A percentile compares a stretch with the other conserved stretches of the same genome.
These are phyloP conservation scores for Kryptolebias ocellatus DNA, from an alignment of 2,797 vertebrate species.

Conservation along the genomic window DNA sequence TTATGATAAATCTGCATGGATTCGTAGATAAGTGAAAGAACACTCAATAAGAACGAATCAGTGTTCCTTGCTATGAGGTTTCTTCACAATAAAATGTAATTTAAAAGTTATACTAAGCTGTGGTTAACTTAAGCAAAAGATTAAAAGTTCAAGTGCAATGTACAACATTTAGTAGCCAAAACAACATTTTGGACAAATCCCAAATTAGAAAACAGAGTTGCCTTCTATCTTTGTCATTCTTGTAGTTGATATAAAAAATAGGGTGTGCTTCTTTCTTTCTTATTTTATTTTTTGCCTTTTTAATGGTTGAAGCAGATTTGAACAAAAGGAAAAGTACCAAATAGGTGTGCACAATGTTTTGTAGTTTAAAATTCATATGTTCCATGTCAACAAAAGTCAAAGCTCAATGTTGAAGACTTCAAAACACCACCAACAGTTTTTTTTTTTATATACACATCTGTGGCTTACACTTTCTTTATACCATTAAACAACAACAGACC, in stretches of 20 bases:
- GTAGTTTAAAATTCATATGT: too few species aligned
- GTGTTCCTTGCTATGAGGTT: background rate
- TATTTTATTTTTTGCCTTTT: background rate
- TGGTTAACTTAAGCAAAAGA: background rate
- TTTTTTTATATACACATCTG: background rate
- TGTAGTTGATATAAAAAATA: background rate
- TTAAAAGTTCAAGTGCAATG: constrained; percentile 2
- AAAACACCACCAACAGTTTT: background rate
- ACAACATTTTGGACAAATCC: constrained; percentile 4
- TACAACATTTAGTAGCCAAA: background rate
- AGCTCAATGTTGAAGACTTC: background rate
- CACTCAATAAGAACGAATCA: background rate
- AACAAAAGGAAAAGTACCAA: background rate
- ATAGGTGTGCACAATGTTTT: background rate
- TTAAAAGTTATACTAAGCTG: background rate
- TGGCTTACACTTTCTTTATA: background rate
- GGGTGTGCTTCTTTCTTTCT: background rate
- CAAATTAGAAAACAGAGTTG: background rate
- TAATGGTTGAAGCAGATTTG: background rate
- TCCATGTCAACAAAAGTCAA: background rate
- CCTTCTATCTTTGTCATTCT: constrained; percentile 5
- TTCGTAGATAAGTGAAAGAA: constrained; percentile 4
- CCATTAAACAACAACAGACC: background rate
- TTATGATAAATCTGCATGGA: constrained; percentile 36
- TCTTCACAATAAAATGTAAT: background rate